Evolutionary conservation across 2,113 vertebrate genomes (phyloP).

Genomic region (Oxyruncus cristatus): DNA sequence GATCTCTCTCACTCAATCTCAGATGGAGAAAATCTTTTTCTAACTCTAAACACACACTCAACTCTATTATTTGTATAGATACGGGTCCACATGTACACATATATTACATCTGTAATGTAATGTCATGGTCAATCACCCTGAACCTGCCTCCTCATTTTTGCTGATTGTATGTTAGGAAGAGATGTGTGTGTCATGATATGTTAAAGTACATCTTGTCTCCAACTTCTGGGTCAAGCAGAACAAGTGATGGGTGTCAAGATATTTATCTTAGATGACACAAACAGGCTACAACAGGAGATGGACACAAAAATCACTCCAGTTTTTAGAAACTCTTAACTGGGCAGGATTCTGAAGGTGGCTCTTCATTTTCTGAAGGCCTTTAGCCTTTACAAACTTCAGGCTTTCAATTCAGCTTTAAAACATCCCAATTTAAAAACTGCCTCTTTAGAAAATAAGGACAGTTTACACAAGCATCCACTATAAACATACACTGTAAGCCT

Average conservation of each 20-base stretch:
- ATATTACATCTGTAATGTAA: not conserved
- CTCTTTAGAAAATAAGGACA: slow-evolving; percentile 17
- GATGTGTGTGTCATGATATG: not conserved
- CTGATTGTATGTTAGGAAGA: slow-evolving; percentile 6
- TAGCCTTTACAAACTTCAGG: not conserved
- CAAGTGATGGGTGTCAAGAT: not conserved
- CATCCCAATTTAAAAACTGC: not conserved
- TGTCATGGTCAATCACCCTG: not conserved
- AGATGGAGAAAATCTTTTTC: not conserved
- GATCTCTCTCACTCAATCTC: not conserved
- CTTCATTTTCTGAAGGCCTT: not conserved
- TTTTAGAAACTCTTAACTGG: not conserved
- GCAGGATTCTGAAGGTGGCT: not conserved
- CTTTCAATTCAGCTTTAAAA: not conserved
- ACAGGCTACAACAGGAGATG: not conserved
- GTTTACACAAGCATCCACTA: not conserved
- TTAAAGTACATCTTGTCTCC: slow-evolving; percentile 21
- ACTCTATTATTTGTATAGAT: not conserved
- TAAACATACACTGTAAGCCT: not conserved
- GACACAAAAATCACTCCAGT: not conserved
- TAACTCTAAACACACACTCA: not conserved
- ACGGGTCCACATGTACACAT: not conserved
- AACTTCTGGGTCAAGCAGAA: slow-evolving; percentile 34
- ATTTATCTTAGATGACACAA: slow-evolving; percentile 16
- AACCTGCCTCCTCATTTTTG: slow-evolving; percentile 21